Base-by-base conservation (phyloP, 2,888 invertebrate species). In the Monoplex corrugatus region DNA sequence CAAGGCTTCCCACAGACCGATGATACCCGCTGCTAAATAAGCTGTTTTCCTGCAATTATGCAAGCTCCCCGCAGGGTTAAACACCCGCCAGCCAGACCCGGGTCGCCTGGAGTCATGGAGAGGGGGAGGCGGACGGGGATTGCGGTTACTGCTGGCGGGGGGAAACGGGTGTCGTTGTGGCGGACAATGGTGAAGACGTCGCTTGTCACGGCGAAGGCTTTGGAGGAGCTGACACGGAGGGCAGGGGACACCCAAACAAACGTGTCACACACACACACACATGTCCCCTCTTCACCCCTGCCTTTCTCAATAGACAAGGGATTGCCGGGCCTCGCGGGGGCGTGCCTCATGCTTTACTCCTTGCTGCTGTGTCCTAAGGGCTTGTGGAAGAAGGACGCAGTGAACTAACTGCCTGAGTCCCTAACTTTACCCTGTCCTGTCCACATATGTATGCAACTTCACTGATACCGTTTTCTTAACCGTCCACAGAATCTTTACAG, bases 21-120 rank as follows among this genome's bases (percentile, higher is more conserved):
- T 57, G 50, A 84, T 57, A 35, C 88, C 83, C 43, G 83, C 88
- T 83, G 83, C 38, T 63, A 72, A 88, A 88, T 82, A 68, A 88
- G 43, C 82, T 80, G 88, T 88, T 88, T 88, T 82, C 83, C 83
- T 57, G 80, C 83, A 82, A 83, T 88, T 88, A 88, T 88, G 82
- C 80, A 88, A 88, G 45, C 88, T 23, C n/a, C 88, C 88, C 68
- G 83, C 50, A 0, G 88, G n/a, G 88, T 83, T 88, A 88, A 88
- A 82, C 88, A 88, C 63, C 57, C 82, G 50, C 50, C 50, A 50
- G 50, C 50, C 50, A 19, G 19, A 45, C 23, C 32, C 32, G 35
- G 63, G 86, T 19, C 35, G 43, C 44, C 44, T 13, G 32, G 32
- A 45, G 45, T 57, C 72, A 38, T 28, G 35, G 68, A 3, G 80